A percentile compares a stretch with the other conserved stretches of the same genome.
These are phyloP conservation scores for Heteropelma amictum DNA, from an alignment of 2,888 invertebrate species.

Conservation along the genomic window DNA sequence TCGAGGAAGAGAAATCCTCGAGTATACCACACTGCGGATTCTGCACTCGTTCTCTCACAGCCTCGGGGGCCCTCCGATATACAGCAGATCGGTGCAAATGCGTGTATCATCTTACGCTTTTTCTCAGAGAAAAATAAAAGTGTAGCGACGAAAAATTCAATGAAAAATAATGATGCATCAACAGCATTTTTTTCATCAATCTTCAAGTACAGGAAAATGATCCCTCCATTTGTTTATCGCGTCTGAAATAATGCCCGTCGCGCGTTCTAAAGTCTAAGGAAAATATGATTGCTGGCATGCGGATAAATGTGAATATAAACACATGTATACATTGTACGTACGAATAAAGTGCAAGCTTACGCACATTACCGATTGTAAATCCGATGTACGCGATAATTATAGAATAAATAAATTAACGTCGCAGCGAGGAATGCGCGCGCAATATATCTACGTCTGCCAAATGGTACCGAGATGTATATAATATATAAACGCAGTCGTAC, in stretches of 20 bases:
- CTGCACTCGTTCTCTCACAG: slow-evolving; percentile 25
- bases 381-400: slow-evolving; percentile 75
- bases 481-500: slow-evolving; percentile 77
- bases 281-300: neutral
- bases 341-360: neutral
- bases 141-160: too few relatives aligned
- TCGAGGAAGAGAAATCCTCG: neutral
- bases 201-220: too few relatives aligned
- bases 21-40: slow-evolving; percentile 21
- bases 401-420: slow-evolving; percentile 78
- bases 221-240: too few relatives aligned
- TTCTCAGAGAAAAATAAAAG: too few relatives aligned
- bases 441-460: slow-evolving; percentile 78
- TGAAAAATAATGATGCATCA: too few relatives aligned
- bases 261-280: too few relatives aligned
- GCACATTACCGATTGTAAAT: slow-evolving; percentile 70
- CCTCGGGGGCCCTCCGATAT: slow-evolving; percentile 43
- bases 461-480: slow-evolving; percentile 78
- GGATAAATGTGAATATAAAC: neutral
- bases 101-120: too few relatives aligned
- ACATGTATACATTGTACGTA: neutral
- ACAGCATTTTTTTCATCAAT: too few relatives aligned
- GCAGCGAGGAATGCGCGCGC: slow-evolving; percentile 73
- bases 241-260: too few relatives aligned
- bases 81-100: too few relatives aligned